phyloP scores from a whole-genome alignment of 2,888 invertebrate genomes.

The Lasiommata megera region DNA sequence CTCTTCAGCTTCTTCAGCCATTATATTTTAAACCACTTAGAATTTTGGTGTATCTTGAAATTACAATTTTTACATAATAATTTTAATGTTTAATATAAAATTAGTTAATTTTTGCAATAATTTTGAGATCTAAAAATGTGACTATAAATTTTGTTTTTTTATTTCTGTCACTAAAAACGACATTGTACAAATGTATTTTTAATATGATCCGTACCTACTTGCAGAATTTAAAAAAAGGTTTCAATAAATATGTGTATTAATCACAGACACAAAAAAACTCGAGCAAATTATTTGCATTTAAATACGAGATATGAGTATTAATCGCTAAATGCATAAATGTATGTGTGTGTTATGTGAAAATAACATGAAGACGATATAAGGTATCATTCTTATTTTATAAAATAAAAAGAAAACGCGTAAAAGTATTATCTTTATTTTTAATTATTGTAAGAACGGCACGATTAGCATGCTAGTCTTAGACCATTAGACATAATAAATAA shows the following conservation, averaged over 20 bases:
- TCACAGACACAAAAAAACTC: too few species aligned
- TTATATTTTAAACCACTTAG: conserved; percentile 26
- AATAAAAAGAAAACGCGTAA: neutral
- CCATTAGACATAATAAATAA: conserved; percentile 8
- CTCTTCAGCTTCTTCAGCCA: conserved; percentile 49
- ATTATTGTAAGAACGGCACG: neutral
- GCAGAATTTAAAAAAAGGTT: neutral
- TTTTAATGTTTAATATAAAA: conserved; percentile 5
- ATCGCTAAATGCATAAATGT: too few species aligned
- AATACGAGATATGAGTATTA: too few species aligned
- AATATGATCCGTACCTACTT: too few species aligned
- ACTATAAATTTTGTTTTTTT: conserved; percentile 19
- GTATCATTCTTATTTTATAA: neutral
- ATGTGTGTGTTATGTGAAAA: too few species aligned
- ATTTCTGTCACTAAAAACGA: neutral
- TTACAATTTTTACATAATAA: conserved; percentile 2
- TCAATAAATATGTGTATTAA: neutral
- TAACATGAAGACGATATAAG: too few species aligned
- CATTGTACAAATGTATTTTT: neutral
- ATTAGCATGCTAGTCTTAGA: neutral
- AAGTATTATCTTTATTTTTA: neutral
- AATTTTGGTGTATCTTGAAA: neutral
- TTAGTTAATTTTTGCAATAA: conserved; percentile 5
- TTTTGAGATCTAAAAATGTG: neutral
- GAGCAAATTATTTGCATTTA: too few species aligned